These are phyloP conservation scores for Lasioglossum lativentre DNA, from an alignment of 2,888 invertebrate species.

Conservation along the genomic window DNA sequence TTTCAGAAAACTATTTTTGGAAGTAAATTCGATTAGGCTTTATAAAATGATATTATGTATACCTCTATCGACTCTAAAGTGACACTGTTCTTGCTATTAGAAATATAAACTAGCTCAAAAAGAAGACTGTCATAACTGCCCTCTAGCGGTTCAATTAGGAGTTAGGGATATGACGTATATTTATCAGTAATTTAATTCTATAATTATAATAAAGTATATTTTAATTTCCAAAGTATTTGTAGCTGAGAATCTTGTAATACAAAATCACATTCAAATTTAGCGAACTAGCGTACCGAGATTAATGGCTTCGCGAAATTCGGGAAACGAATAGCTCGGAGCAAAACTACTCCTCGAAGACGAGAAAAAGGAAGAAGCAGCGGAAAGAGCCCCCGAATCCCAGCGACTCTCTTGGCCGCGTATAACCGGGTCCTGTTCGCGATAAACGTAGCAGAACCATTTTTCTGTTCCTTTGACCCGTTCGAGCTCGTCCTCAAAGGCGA, in stretches of 20 bases:
- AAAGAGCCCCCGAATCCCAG: conserved; percentile 6
- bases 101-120: too few species aligned
- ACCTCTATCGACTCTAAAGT: too few species aligned
- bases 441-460: conserved; percentile 23
- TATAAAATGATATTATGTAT: too few species aligned
- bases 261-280: background rate
- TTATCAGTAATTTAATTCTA: too few species aligned
- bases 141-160: too few species aligned
- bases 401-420: background rate
- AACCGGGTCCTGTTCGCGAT: conserved; percentile 8
- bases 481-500: conserved; percentile 6
- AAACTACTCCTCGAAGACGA: background rate
- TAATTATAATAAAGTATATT: too few species aligned
- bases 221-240: too few species aligned
- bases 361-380: background rate
- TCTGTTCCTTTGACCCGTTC: background rate
- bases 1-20: too few species aligned
- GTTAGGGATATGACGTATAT: too few species aligned
- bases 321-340: background rate
- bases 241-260: background rate
- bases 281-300: background rate
- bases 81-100: too few species aligned
- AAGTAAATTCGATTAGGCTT: too few species aligned
- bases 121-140: too few species aligned
- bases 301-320: background rate